These are phyloP conservation scores for Melanotaenia pygmaea DNA, from an alignment of 2,797 vertebrate genomes.

Conservation along the genomic window DNA sequence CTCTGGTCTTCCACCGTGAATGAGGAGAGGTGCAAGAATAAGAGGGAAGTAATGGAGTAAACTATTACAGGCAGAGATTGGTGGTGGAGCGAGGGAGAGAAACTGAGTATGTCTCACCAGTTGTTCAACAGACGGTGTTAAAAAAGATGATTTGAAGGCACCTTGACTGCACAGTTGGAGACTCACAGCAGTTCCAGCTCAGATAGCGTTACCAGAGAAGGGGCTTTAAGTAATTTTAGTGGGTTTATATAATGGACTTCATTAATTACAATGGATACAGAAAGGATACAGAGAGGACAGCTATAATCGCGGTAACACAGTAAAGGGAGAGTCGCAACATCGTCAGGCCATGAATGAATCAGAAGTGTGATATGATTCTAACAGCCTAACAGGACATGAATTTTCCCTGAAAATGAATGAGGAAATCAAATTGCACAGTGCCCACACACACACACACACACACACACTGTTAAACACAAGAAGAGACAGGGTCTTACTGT, in stretches of 20 bases:
- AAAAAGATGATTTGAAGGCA: conserved; percentile 46
- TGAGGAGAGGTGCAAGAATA: conserved; percentile 1
- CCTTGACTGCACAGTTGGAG: conserved; percentile 37
- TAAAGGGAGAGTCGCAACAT: not conserved
- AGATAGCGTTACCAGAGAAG: conserved; percentile 22
- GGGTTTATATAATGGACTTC: not conserved
- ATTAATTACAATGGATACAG: not conserved
- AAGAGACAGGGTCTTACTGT: conserved; percentile 85
- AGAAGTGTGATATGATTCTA: not conserved
- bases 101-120: conserved; percentile 24
- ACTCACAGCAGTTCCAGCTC: conserved; percentile 25
- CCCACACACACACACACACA: conserved; percentile 8
- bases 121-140: conserved; percentile 32
- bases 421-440: conserved; percentile 3
- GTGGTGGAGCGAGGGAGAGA: not conserved
- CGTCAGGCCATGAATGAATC: not conserved
- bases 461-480: not conserved
- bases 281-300: not conserved
- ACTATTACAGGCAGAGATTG: not conserved
- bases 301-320: not conserved
- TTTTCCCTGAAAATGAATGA: not conserved
- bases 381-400: conserved; percentile 14
- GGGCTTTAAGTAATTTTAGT: conserved; percentile 6
- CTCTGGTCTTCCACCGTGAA: conserved; percentile 2
- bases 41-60: not conserved